Evolutionary conservation across 2,888 invertebrate species (phyloP).

Genomic region (Spicauda simplicius): DNA sequence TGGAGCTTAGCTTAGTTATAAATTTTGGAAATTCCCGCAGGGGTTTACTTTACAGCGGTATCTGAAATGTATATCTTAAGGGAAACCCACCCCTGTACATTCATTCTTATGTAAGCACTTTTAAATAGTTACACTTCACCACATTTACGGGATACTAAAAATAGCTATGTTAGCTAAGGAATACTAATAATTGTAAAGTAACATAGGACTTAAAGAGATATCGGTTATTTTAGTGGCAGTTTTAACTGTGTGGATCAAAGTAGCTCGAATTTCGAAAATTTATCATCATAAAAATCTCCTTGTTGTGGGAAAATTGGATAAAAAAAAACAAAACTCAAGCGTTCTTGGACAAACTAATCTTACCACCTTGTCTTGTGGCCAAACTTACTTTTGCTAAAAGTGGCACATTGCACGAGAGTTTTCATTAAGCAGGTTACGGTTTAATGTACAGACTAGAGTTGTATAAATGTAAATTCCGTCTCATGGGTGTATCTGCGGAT

Average conservation of each 20-base stretch:
- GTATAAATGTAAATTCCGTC: slow-evolving; percentile 32
- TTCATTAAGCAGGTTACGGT: slow-evolving; percentile 9
- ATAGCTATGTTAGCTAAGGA: too few species aligned
- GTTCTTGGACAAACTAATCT: neutral
- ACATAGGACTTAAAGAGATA: too few species aligned
- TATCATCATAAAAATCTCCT: too few species aligned
- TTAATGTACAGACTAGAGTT: slow-evolving; percentile 14
- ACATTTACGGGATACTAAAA: too few species aligned
- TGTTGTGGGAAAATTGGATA: too few species aligned
- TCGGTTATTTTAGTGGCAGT: too few species aligned
- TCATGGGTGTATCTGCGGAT: slow-evolving; percentile 21
- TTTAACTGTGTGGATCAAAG: too few species aligned
- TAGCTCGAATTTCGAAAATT: too few species aligned
- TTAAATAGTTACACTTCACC: too few species aligned
- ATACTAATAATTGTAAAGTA: too few species aligned
- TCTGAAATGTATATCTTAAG: slow-evolving; percentile 18
- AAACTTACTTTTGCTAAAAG: neutral
- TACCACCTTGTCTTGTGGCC: neutral
- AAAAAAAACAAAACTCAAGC: too few species aligned
- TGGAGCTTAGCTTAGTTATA: slow-evolving; percentile 17
- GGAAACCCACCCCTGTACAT: slow-evolving; percentile 14
- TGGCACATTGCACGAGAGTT: neutral
- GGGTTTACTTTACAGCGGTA: slow-evolving; percentile 9
- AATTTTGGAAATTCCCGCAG: slow-evolving; percentile 13
- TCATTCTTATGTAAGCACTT: too few species aligned